phyloP scores from a whole-genome alignment of 2,888 invertebrate genomes.

The Leptopilina myrica region DNA sequence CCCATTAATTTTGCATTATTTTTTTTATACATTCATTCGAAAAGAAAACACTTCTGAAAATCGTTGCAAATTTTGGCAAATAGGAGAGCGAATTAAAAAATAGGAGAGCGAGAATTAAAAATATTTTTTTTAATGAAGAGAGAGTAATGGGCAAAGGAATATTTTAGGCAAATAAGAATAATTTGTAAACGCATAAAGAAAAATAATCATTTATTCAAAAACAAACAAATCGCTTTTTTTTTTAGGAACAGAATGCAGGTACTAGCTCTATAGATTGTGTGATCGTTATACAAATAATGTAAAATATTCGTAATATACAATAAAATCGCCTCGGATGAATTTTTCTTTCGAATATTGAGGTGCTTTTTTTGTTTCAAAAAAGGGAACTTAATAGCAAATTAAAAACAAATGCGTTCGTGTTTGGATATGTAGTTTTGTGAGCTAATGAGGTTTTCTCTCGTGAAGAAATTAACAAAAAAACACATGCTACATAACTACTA shows the following conservation, averaged over 20 bases:
- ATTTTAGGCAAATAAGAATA: slow-evolving; percentile 43
- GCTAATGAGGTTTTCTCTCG: slow-evolving; percentile 12
- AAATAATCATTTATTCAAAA: slow-evolving; percentile 65
- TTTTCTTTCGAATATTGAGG: neutral
- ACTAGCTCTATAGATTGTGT: slow-evolving; percentile 58
- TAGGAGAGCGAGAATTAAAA: too few relatives aligned
- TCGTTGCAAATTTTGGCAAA: too few relatives aligned
- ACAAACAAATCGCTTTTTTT: slow-evolving; percentile 61
- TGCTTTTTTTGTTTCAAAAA: neutral
- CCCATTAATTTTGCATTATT: neutral
- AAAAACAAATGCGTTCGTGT: slow-evolving; percentile 24
- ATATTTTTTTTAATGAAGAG: neutral
- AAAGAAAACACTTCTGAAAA: too few relatives aligned
- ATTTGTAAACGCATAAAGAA: slow-evolving; percentile 56
- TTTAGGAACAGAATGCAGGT: slow-evolving; percentile 65
- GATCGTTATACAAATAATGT: slow-evolving; percentile 46
- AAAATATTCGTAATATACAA: slow-evolving; percentile 47
- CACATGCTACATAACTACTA: slow-evolving; percentile 32
- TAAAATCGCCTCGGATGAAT: slow-evolving; percentile 11
- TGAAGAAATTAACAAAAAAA: slow-evolving; percentile 12
- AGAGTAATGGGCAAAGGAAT: slow-evolving; percentile 1
- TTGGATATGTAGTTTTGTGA: slow-evolving; percentile 8
- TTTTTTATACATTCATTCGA: too few relatives aligned
- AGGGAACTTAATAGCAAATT: slow-evolving; percentile 33
- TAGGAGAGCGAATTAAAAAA: too few relatives aligned